These are phyloP conservation scores for Helicoverpa zea DNA, from an alignment of 1,140 invertebrate species.

Conservation along the genomic window DNA sequence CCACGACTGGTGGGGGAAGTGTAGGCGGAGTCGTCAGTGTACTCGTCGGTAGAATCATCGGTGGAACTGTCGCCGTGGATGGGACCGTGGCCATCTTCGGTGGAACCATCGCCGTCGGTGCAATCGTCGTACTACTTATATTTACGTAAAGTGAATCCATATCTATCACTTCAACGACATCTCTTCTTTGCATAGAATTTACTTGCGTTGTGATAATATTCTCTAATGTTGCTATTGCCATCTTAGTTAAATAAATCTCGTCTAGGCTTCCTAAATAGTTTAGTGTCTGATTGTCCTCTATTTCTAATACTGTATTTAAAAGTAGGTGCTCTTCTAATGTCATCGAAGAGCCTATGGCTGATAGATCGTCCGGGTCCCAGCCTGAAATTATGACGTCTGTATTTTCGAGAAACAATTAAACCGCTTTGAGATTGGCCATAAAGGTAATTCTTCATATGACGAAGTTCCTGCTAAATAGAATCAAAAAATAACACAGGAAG, in stretches of 20 bases:
- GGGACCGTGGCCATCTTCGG: too few relatives aligned
- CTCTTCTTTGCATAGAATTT: constrained; percentile 63
- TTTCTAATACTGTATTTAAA: constrained; percentile 70
- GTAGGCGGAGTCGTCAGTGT: too few relatives aligned
- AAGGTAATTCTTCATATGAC: too few relatives aligned
- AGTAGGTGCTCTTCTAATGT: constrained; percentile 67
- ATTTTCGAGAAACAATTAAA: not conserved
- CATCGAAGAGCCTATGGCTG: constrained; percentile 59
- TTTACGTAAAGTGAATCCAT: too few relatives aligned
- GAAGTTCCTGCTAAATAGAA: not conserved
- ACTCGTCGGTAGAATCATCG: too few relatives aligned
- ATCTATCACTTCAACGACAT: constrained; percentile 55
- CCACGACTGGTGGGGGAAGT: not conserved
- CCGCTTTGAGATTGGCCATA: too few relatives aligned
- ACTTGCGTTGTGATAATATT: constrained; percentile 50
- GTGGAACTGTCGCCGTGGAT: too few relatives aligned
- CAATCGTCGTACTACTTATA: too few relatives aligned
- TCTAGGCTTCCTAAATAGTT: constrained; percentile 71
- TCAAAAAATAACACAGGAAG: not conserved
- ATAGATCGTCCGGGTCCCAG: constrained; percentile 57
- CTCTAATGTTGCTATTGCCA: constrained; percentile 69
- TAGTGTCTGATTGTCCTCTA: constrained; percentile 69
- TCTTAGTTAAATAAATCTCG: constrained; percentile 73
- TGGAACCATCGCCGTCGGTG: too few relatives aligned
- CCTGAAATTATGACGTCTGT: constrained; percentile 62